Evolutionary conservation across 2,888 invertebrate genomes (phyloP).

Genomic region (Ligdia adustata): DNA sequence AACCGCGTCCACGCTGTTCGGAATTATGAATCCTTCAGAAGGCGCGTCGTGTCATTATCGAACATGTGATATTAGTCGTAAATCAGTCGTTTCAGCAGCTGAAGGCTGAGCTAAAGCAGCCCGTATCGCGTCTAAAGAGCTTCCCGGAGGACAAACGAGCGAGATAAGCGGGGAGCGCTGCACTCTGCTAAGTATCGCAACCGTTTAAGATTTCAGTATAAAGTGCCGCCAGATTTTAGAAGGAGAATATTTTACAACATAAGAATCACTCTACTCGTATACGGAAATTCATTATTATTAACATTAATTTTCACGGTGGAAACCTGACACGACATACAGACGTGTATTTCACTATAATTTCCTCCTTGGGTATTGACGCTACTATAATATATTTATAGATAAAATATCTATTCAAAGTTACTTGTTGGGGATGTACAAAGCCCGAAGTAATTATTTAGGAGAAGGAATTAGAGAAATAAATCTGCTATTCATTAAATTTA

Average conservation of each 20-base stretch:
- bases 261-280: no score
- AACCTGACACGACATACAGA: no score
- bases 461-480: no score
- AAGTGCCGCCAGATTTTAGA: conserved; percentile 26
- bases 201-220: conserved; percentile 36
- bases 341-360: no score
- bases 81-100: conserved; percentile 43
- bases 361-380: no score
- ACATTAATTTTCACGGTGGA: no score
- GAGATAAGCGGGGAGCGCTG: conserved; percentile 63
- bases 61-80: conserved; percentile 45
- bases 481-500: no score
- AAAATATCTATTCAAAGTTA: no score
- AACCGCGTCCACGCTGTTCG: conserved; percentile 31
- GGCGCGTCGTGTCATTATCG: conserved; percentile 38
- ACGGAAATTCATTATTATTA: no score
- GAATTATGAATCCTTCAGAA: conserved; percentile 40
- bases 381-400: no score
- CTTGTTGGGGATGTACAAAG: no score
- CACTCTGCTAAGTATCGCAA: conserved; percentile 39
- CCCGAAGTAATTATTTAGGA: no score
- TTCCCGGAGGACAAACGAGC: conserved; percentile 74
- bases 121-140: conserved; percentile 63
- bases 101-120: conserved; percentile 44
- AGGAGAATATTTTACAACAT: conserved; percentile 19